These are phyloP conservation scores for Papilio machaon DNA, from an alignment of 1,140 invertebrate species.

Conservation along the genomic window DNA sequence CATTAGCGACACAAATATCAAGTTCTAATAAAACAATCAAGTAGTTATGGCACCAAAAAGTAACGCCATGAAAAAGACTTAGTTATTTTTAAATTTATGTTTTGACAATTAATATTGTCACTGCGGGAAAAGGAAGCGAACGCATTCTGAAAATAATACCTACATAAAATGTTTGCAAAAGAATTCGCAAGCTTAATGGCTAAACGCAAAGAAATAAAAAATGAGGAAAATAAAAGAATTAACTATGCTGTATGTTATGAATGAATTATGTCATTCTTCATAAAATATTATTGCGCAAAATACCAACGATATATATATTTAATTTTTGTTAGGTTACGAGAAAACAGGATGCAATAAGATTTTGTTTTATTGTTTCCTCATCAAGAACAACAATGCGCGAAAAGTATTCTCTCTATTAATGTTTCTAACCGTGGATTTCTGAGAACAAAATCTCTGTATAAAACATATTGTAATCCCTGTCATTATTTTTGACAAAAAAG, in stretches of 20 bases:
- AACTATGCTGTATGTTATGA: slow-evolving; percentile 17
- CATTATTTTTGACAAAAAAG: too few species aligned
- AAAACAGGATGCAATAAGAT: neutral
- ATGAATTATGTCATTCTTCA: slow-evolving; percentile 6
- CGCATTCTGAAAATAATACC: neutral
- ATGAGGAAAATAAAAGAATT: slow-evolving; percentile 21
- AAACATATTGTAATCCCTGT: too few species aligned
- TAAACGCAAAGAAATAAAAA: slow-evolving; percentile 20
- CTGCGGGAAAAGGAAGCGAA: neutral
- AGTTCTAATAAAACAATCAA: slow-evolving; percentile 16
- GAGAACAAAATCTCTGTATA: too few species aligned
- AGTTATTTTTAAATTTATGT: neutral
- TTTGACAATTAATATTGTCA: neutral
- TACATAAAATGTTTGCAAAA: slow-evolving; percentile 1
- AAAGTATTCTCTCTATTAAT: neutral
- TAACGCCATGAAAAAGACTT: neutral
- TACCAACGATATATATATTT: neutral
- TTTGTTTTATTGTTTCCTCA: neutral
- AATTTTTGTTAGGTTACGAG: neutral
- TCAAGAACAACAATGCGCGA: neutral
- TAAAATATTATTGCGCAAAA: slow-evolving; percentile 16
- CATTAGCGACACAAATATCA: neutral
- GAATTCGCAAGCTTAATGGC: neutral
- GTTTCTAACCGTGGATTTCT: neutral
- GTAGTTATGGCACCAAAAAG: neutral